Evolutionary conservation across 2,888 invertebrate genomes (phyloP).

Genomic region (Orthosia cruda): DNA sequence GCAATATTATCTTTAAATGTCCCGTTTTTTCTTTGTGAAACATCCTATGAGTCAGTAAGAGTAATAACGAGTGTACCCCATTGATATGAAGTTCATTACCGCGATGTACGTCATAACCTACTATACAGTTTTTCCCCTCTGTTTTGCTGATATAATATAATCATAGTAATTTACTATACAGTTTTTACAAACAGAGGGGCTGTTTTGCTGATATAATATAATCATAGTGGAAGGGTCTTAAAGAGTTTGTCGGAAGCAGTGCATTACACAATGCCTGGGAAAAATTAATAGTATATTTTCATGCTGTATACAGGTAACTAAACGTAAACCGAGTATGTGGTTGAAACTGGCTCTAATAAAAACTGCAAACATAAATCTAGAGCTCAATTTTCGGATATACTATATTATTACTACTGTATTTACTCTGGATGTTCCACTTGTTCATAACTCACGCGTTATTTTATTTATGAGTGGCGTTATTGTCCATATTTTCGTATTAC

Average conservation of each 20-base stretch:
- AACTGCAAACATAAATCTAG: constrained; percentile 55
- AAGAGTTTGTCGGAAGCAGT: neutral
- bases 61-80: too few species aligned
- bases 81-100: too few species aligned
- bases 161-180: too few species aligned
- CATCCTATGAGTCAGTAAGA: neutral
- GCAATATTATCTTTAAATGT: neutral
- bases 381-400: constrained; percentile 55
- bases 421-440: constrained; percentile 55
- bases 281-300: neutral
- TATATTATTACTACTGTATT: too few species aligned
- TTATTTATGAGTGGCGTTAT: constrained; percentile 64
- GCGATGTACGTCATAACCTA: too few species aligned
- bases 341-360: constrained; percentile 36
- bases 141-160: too few species aligned
- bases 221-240: neutral
- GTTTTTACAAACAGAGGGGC: too few species aligned
- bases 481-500: constrained; percentile 60
- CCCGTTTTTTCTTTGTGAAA: neutral
- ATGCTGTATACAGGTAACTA: constrained; percentile 17
- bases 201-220: neutral
- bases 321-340: constrained; percentile 1
- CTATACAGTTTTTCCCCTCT: too few species aligned
- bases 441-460: constrained; percentile 59
- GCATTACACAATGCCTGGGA: neutral